Conservation (phyloP, 1,140 invertebrate genomes). For the Whitmania pigra region DNA sequence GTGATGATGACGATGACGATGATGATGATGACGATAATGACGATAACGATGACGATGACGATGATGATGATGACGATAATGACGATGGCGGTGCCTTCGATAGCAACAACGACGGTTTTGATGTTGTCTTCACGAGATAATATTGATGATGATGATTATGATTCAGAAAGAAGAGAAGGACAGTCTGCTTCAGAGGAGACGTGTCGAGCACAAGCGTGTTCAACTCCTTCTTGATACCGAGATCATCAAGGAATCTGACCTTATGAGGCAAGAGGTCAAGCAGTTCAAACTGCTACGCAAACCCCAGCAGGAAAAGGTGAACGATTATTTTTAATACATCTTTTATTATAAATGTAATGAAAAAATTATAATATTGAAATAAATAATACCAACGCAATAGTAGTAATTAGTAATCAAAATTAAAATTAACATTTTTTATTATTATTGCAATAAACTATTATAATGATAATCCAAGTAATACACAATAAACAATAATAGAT, state of each 20-base stretch:
- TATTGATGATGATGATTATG: too few relatives aligned
- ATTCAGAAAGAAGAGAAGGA: neutral
- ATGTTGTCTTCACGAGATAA: too few relatives aligned
- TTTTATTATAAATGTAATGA: too few relatives aligned
- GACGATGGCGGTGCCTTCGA: neutral
- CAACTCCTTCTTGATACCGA: neutral
- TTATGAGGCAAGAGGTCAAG: constrained; percentile 5
- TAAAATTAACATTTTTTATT: too few relatives aligned
- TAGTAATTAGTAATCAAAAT: too few relatives aligned
- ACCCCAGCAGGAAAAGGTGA: neutral
- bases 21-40: neutral
- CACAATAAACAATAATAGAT: too few relatives aligned
- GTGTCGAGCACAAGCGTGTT: neutral
- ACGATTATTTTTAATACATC: neutral
- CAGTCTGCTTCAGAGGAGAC: neutral
- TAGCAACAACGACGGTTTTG: neutral
- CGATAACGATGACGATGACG: neutral
- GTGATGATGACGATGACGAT: neutral
- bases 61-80: neutral
- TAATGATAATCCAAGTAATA: too few relatives aligned
- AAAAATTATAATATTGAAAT: too few relatives aligned
- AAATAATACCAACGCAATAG: too few relatives aligned
- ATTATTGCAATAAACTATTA: too few relatives aligned
- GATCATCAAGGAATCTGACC: neutral
- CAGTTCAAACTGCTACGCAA: neutral